These are phyloP conservation scores for Synanthedon vespiformis DNA, from an alignment of 2,888 invertebrate genomes.

Conservation along the genomic window DNA sequence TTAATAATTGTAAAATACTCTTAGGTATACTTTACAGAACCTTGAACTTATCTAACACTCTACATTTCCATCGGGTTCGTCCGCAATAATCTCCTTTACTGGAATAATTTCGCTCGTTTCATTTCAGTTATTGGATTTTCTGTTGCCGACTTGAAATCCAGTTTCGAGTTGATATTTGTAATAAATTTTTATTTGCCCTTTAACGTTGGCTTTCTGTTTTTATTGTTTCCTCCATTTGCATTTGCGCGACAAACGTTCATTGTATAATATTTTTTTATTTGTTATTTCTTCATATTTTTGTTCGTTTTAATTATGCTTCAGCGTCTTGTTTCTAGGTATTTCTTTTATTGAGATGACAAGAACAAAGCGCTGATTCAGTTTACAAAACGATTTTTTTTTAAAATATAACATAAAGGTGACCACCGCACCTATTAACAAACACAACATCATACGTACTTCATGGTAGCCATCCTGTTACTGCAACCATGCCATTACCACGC, in stretches of 20 bases:
- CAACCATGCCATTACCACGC: too few species aligned
- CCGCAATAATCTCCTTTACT: conserved; percentile 39
- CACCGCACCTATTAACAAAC: too few species aligned
- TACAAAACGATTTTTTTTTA: too few species aligned
- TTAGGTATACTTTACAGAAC: conserved; percentile 1
- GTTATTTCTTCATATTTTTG: background rate
- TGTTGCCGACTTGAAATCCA: conserved; percentile 20
- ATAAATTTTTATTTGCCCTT: conserved; percentile 48
- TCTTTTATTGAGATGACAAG: too few species aligned
- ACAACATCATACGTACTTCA: too few species aligned
- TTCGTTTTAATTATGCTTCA: background rate
- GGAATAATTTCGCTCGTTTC: conserved; percentile 46
- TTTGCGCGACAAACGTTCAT: conserved; percentile 5
- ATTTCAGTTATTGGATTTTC: conserved; percentile 49
- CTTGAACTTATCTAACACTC: conserved; percentile 8
- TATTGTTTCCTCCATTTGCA: conserved; percentile 24
- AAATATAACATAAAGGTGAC: too few species aligned
- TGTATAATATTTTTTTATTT: background rate
- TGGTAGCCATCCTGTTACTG: too few species aligned
- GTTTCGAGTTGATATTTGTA: conserved; percentile 43
- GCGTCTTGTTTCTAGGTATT: too few species aligned
- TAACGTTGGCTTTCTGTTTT: conserved; percentile 31
- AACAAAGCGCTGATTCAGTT: too few species aligned
- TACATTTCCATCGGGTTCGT: conserved; percentile 23
- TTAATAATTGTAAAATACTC: conserved; percentile 4